Base-by-base conservation (phyloP, 2,888 invertebrate species). In the Leptopilina syphax region DNA sequence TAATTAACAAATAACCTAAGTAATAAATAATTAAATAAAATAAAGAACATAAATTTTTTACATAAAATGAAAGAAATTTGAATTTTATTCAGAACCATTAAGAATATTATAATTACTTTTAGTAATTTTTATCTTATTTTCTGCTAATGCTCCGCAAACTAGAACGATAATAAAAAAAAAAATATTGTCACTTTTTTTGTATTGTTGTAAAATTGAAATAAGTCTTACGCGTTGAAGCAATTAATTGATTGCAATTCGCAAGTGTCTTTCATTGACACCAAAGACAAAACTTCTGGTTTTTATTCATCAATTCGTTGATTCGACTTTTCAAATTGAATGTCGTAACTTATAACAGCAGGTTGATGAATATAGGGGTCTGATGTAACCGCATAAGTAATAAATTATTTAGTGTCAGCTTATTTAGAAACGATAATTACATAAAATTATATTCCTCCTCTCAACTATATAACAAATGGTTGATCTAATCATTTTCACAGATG, bases 351-450 rank as follows among this genome's bases (percentile, higher is more conserved):
- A 73, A 73, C 13, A 73, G 73, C 73, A 73, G 73, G 54, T 73
- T 54, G 57, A 70, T 70, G 70, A 70, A 70, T 70, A 70, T 70
- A 54, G 27, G 73, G 73, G 54, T 73, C 73, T 73, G 73, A 73
- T 73, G 73, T 57, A 73, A 73, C 73, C 57, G 13, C 73, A 73
- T 34, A 50, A 50, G 50, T 73, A 73, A 73, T 73, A 73, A 73
- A 54, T 73, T 73, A 73, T 73, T 73, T 34, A 24, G 50, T 73
- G 73, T 34, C 73, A 73, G 54, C 73, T 73, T 63, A 63, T 63
- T 73, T 34, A 57, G 73, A 73, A 73, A 54, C 34, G 73, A 73
- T 73, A 73, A 73, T 73, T 54, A 57, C 34, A 73, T 54, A 50
- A 57, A 73, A 73, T 54, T 57, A 34, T 34, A 34, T 34, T 34